Conservation (phyloP, 37 sponge, comb jelly and placozoan species). For the Cliona cf. orientalis region DNA sequence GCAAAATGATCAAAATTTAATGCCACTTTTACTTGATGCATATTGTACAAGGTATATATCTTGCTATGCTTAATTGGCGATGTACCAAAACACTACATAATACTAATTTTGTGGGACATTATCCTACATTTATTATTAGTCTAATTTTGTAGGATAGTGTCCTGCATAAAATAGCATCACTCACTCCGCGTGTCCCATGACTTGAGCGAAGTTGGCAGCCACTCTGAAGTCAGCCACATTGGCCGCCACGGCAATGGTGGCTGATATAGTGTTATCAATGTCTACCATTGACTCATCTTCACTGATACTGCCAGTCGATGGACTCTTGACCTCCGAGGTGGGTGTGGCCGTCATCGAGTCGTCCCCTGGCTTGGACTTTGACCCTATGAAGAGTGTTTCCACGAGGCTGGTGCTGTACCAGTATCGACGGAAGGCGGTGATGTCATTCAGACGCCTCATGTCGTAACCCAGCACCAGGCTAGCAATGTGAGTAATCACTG, state of each 20-base stretch:
- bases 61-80: no score
- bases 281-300: background rate
- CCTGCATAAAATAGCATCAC: no score
- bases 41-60: no score
- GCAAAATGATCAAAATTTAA: no score
- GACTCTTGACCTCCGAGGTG: background rate
- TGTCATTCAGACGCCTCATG: constrained; percentile 84
- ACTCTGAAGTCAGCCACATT: constrained; percentile 67
- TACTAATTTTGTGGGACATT: no score
- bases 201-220: constrained; percentile 74
- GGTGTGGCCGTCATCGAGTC: background rate
- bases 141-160: no score
- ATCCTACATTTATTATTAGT: no score
- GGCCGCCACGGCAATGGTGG: constrained; percentile 66
- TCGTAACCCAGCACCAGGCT: constrained; percentile 82
- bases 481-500: constrained; percentile 54
- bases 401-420: constrained; percentile 84
- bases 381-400: constrained; percentile 79
- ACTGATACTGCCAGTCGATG: background rate
- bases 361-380: constrained; percentile 38
- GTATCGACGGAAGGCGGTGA: constrained; percentile 81
- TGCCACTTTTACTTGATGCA: no score
- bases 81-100: no score
- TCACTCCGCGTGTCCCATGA: constrained; percentile 87
- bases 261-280: constrained; percentile 46